phyloP scores from a whole-genome alignment of 2,113 vertebrate genomes.

The Catagonus wagneri region DNA sequence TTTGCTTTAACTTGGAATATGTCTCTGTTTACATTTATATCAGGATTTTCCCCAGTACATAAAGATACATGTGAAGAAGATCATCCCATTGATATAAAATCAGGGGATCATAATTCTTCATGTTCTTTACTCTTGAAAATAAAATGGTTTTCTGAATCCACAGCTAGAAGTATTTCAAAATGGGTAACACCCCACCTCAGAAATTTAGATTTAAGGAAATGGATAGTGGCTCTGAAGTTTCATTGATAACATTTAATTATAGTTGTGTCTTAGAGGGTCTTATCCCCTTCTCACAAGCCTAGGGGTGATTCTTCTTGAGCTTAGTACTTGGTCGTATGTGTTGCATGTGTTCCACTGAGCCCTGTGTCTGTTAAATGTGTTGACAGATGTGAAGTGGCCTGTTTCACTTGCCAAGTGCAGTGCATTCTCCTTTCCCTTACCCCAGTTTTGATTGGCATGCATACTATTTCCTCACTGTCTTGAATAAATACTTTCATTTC shows the following conservation, averaged over 20 bases:
- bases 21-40: background rate
- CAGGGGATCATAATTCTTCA: background rate
- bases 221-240: slow-evolving; percentile 86
- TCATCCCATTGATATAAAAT: background rate
- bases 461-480: slow-evolving; percentile 37
- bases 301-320: slow-evolving; percentile 33
- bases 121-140: slow-evolving; percentile 22
- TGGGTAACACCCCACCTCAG: background rate
- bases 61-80: background rate
- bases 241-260: slow-evolving; percentile 39
- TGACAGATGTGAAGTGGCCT: slow-evolving; percentile 4
- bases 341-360: slow-evolving; percentile 82
- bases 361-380: slow-evolving; percentile 30
- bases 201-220: slow-evolving; percentile 69
- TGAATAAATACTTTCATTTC: slow-evolving; percentile 3
- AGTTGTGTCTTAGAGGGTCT: background rate
- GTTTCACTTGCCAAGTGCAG: background rate
- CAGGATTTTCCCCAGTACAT: slow-evolving; percentile 5
- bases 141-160: slow-evolving; percentile 52
- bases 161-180: slow-evolving; percentile 43
- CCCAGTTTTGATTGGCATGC: background rate
- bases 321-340: background rate
- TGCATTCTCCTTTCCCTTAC: background rate
- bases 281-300: background rate
- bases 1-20: background rate